phyloP scores from a whole-genome alignment of 2,797 vertebrate genomes.

The Siniperca undulata region DNA sequence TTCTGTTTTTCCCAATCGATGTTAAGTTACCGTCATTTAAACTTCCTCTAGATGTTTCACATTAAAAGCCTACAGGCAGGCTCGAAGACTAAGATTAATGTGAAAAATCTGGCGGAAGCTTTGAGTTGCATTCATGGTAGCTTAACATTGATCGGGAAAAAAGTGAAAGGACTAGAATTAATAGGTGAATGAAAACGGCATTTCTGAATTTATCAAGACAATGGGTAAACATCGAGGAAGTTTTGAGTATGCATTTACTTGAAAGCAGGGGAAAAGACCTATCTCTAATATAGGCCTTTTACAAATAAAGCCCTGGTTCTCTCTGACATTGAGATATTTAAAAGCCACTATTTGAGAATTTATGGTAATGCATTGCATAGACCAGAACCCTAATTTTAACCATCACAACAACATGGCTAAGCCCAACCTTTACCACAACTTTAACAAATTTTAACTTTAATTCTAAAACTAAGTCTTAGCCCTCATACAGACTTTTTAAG shows the following conservation, averaged over 20 bases:
- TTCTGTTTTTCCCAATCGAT: no score
- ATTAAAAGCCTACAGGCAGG: no score
- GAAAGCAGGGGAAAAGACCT: background rate
- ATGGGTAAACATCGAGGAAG: no score
- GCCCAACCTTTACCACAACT: no score
- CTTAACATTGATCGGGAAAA: background rate
- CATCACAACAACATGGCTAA: no score
- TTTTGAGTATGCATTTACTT: no score
- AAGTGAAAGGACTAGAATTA: background rate
- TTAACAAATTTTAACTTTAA: background rate
- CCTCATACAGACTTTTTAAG: background rate
- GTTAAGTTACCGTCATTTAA: no score
- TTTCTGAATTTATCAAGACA: background rate
- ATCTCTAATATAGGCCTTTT: no score
- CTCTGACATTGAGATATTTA: background rate
- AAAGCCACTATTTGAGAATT: background rate
- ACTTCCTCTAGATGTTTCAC: no score
- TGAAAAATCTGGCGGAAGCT: no score
- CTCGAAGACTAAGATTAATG: no score
- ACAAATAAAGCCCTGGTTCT: no score
- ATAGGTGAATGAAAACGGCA: accelerated
- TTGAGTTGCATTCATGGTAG: accelerated
- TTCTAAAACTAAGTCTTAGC: background rate
- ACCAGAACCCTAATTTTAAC: background rate
- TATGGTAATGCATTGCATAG: background rate